Percentiles rank a stretch among this genome's conserved stretches.
Evolutionary conservation across 2,797 vertebrate genomes (phyloP).

Genomic region (Eremophila alpestris): DNA sequence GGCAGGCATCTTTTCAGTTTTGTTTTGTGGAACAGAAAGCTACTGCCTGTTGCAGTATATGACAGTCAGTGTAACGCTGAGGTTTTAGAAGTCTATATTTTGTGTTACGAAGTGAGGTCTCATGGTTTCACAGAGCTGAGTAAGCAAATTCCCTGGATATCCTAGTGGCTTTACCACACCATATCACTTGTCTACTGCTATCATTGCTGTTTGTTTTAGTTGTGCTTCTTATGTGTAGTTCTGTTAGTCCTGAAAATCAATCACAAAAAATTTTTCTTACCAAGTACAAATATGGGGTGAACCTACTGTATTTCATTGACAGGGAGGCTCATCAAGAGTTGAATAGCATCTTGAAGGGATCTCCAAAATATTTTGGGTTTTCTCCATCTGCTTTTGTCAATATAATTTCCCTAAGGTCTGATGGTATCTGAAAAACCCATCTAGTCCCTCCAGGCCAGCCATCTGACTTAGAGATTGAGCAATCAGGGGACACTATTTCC

Average conservation of each 20-base stretch:
- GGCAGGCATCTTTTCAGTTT: background rate
- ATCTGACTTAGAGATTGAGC: slow-evolving; percentile 33
- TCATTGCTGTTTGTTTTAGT: background rate
- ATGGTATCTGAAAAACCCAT: slow-evolving; percentile 35
- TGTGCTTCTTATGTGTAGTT: background rate
- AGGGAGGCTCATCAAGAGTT: background rate
- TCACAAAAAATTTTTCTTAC: background rate
- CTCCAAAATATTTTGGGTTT: slow-evolving; percentile 9
- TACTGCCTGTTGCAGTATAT: background rate
- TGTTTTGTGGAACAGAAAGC: background rate
- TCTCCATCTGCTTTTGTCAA: background rate
- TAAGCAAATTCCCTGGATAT: slow-evolving; percentile 40
- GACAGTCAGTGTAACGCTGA: slow-evolving; percentile 7
- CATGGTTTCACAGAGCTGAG: slow-evolving; percentile 38
- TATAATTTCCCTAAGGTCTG: background rate
- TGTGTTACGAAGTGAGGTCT: background rate
- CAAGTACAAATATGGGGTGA: background rate
- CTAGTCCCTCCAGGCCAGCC: slow-evolving; percentile 21
- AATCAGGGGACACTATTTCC: slow-evolving; percentile 38
- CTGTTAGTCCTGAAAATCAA: slow-evolving; percentile 2
- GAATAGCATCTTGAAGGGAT: background rate
- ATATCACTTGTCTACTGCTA: slow-evolving; percentile 1
- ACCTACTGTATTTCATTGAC: background rate
- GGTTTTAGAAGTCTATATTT: slow-evolving; percentile 49
- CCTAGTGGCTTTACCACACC: slow-evolving; percentile 18